Evolutionary conservation across 2,797 vertebrate genomes (phyloP), one percentile per base, ranked within the genome.

Genomic region (Typhlichthys subterraneus): DNA sequence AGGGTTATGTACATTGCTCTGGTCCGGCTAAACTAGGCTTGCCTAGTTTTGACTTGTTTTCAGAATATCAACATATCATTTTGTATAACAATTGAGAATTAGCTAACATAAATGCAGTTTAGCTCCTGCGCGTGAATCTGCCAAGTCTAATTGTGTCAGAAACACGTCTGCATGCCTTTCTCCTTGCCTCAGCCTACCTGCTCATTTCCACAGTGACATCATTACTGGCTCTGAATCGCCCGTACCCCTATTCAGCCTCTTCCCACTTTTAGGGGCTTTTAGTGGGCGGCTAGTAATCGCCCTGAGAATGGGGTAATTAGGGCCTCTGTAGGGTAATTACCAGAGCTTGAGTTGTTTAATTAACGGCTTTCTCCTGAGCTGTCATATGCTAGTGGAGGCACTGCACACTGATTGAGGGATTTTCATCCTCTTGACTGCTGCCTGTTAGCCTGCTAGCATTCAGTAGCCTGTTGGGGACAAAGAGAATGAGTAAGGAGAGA

Each of bases 291-390:
- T 84, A 84, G 88, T 90, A 91, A 91, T 93, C 85, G 82, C 84
- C 82, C 78, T 73, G 88, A 89, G 90, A 91, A 92, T 92, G 85
- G 89, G 84, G 91, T 90, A 91, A 92, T 93, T 93, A 92, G 84
- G 85, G 85, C 85, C 87, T 84, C 82, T 86, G 88, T 90, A 84
- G 90, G 84, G 87, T 91, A 92, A 93, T 93, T 92, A 93, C 89
- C 88, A 85, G 79, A 86, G 84, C 86, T 89, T 77, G 87, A 91
- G 89, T 90, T 91, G 91, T 92, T 92, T 92, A 93, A 93, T 93
- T 93, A 89, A 58, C 77, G 89, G 86, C 86, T 90, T 89, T 78
- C 78, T 87, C 81, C 61, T 63, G 79, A 85, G 84, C 83, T 81
- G 86, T 85, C 80, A 91, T 87, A 90, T 85, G 81, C 75, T 74